Evolutionary conservation across 2,797 vertebrate genomes (phyloP).

Genomic region (Pristis pectinata): DNA sequence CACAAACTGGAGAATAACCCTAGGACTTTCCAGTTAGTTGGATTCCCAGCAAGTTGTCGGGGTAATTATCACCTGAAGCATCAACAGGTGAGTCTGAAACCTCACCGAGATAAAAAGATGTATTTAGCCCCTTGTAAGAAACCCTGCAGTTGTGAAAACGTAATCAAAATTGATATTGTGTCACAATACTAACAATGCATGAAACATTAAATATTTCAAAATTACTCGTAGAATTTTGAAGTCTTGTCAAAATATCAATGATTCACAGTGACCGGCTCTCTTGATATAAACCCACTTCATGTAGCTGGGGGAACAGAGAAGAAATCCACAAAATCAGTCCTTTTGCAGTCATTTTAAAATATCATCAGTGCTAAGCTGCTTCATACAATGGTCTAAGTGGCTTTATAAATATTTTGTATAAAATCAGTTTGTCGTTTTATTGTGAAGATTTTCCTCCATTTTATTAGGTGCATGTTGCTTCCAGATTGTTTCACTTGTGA

Average conservation of each 20-base stretch:
- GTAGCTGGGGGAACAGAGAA: not conserved
- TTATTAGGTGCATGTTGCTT: not conserved
- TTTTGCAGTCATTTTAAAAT: not conserved
- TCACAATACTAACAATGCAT: not conserved
- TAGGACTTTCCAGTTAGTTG: not conserved
- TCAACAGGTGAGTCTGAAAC: not conserved
- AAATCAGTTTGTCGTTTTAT: not conserved
- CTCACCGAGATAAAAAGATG: not conserved
- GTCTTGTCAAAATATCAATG: not conserved
- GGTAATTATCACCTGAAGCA: not conserved
- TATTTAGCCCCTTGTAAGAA: not conserved
- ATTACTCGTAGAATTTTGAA: not conserved
- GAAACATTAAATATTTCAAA: slow-evolving; percentile 7
- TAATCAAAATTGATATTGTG: not conserved
- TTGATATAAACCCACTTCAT: not conserved
- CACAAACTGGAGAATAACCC: not conserved
- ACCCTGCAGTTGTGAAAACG: not conserved
- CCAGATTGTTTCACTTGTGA: not conserved
- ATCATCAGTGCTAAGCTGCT: not conserved
- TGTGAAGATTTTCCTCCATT: not conserved
- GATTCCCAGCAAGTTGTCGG: not conserved
- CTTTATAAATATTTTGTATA: not conserved
- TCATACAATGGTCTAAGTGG: not conserved
- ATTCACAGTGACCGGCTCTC: not conserved
- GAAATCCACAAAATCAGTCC: not conserved